Evolutionary conservation across 2,888 invertebrate species (phyloP).

Genomic region (Hirtodrosophila duncani): DNA sequence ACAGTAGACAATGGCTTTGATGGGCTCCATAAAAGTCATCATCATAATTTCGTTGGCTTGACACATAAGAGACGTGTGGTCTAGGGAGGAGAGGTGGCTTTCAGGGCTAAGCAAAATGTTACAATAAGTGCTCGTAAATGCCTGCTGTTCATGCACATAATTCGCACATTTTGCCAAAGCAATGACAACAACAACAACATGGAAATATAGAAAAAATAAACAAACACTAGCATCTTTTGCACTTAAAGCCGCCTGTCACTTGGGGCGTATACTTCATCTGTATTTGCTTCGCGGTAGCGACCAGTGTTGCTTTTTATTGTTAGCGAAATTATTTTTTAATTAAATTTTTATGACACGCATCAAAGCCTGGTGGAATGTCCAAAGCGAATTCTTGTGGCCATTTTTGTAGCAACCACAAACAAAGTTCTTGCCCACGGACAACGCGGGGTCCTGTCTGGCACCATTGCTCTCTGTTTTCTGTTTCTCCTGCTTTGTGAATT

Average conservation of each 20-base stretch:
- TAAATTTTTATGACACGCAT: slow-evolving; percentile 66
- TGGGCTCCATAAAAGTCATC: slow-evolving; percentile 58
- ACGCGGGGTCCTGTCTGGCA: slow-evolving; percentile 6
- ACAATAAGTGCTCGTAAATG: slow-evolving; percentile 53
- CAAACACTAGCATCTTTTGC: slow-evolving; percentile 5
- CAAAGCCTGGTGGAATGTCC: no score
- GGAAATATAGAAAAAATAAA: slow-evolving; percentile 3
- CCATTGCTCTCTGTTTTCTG: slow-evolving; percentile 23
- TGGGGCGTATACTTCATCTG: slow-evolving; percentile 53
- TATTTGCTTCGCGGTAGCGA: slow-evolving; percentile 37
- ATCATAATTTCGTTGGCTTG: slow-evolving; percentile 59
- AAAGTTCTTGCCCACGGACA: slow-evolving; percentile 20
- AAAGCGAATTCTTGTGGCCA: not conserved
- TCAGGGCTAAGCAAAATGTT: slow-evolving; percentile 9
- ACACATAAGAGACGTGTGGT: slow-evolving; percentile 26
- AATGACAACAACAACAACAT: no score
- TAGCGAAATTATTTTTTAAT: slow-evolving; percentile 64
- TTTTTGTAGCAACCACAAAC: slow-evolving; percentile 28
- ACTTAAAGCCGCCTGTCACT: slow-evolving; percentile 9
- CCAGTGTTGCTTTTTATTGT: slow-evolving; percentile 67
- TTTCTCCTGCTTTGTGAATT: slow-evolving; percentile 52
- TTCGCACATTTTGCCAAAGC: slow-evolving; percentile 63
- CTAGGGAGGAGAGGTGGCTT: not conserved
- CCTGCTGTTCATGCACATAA: slow-evolving; percentile 57
- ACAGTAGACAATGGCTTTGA: slow-evolving; percentile 45